phyloP scores from a whole-genome alignment of 1,140 invertebrate genomes.

The Drosophila lini region DNA sequence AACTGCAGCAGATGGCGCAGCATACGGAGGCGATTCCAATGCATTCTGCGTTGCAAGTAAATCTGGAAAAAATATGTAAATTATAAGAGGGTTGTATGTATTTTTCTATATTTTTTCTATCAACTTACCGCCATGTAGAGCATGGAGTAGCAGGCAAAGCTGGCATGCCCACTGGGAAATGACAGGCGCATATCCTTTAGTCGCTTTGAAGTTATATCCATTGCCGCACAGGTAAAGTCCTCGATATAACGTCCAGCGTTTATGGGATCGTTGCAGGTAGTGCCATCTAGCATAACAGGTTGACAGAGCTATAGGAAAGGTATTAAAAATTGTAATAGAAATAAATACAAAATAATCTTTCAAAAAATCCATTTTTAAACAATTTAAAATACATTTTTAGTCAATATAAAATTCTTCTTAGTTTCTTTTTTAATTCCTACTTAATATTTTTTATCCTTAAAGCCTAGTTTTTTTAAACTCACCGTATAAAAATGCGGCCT shows the following conservation, averaged over 20 bases:
- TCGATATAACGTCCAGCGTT: conserved; percentile 88
- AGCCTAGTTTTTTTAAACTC: conserved; percentile 58
- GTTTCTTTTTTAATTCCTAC: too few relatives aligned
- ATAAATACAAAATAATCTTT: neutral
- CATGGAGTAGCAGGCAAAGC: conserved; percentile 92
- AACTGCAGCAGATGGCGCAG: conserved; percentile 91
- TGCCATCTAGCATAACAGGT: conserved; percentile 85
- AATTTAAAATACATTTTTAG: too few relatives aligned
- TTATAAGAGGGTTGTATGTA: neutral
- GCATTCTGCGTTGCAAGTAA: conserved; percentile 92
- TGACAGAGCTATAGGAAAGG: conserved; percentile 86
- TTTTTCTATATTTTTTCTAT: too few relatives aligned
- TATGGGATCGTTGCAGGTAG: conserved; percentile 85
- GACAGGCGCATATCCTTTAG: conserved; percentile 91
- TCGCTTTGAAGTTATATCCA: conserved; percentile 85
- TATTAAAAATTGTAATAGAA: too few relatives aligned
- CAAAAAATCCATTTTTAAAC: too few relatives aligned
- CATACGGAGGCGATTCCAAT: conserved; percentile 89
- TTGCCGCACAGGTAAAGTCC: conserved; percentile 87
- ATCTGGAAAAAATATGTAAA: conserved; percentile 86
- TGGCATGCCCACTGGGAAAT: conserved; percentile 93
- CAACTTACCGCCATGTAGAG: conserved; percentile 90
- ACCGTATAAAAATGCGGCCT: conserved; percentile 95
- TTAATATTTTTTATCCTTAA: too few relatives aligned
- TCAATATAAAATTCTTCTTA: too few relatives aligned